Percentiles rank a stretch among this genome's conserved stretches.
Conservation (phyloP, 2,797 vertebrate genomes). For the Lutjanus argentimaculatus region DNA sequence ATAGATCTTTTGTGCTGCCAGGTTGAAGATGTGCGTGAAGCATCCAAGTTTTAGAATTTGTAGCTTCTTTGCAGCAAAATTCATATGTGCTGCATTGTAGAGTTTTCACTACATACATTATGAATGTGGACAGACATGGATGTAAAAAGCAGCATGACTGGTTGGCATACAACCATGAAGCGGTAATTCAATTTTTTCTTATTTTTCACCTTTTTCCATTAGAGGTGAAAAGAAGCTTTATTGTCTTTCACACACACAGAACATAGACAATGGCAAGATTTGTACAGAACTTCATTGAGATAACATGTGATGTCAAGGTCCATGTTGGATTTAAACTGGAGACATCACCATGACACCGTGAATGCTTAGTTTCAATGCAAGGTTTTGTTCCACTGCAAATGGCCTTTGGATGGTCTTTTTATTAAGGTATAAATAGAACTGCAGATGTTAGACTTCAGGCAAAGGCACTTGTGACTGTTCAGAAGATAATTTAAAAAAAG, state of each 20-base stretch:
- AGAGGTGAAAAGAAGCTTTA: neutral
- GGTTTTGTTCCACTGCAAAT: conserved; percentile 21
- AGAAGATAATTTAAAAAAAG: conserved; percentile 21
- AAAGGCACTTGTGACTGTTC: conserved; percentile 43
- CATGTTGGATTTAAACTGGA: neutral
- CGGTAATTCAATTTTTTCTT: too few species aligned
- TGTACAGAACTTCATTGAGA: neutral
- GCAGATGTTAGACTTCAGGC: conserved; percentile 25
- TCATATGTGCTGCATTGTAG: too few species aligned
- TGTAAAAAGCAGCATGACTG: too few species aligned
- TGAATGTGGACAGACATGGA: too few species aligned
- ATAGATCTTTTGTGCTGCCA: too few species aligned
- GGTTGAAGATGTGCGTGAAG: too few species aligned
- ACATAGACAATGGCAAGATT: neutral
- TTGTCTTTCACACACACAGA: neutral
- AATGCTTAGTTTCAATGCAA: conserved; percentile 11
- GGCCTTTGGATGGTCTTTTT: conserved; percentile 14
- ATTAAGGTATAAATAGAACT: conserved; percentile 49
- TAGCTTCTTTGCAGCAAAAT: too few species aligned
- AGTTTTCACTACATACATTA: too few species aligned
- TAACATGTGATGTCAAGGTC: conserved; percentile 17
- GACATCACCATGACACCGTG: neutral
- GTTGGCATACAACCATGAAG: too few species aligned
- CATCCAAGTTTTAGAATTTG: too few species aligned
- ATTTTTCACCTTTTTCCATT: neutral